Evolutionary conservation across 2,888 invertebrate species (phyloP), one percentile per base, ranked within the genome.

Genomic region (Osedax frankpressi): DNA sequence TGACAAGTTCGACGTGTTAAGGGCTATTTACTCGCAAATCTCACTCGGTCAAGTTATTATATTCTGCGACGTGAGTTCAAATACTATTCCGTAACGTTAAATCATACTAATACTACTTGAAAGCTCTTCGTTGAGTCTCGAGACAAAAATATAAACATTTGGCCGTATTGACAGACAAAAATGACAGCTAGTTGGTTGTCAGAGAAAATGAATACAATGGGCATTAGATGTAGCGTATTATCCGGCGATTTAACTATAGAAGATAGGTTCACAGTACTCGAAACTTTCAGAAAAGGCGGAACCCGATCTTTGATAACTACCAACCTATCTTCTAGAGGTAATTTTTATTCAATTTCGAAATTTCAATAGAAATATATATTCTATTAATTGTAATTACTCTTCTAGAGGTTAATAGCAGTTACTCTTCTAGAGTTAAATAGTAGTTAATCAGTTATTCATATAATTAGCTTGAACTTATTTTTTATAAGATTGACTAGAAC

Each of bases 11-110:
- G 88, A 88, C 79, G 94, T 95, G 1, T 91, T 98, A 78, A 90
- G 92, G 76, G 95, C 96, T 83, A 94, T 98, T 81, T 99, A 97
- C 87, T 93, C 94, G 68, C 91, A 92, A 25, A 91, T 97, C 73
- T 92, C 94, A 44, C 91, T 98, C 80, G 97, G 97, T 6, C 96
- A 98, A 86, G 93, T 94, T 2, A 97, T 98, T 81, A 95, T 98
- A 82, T 98, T 98, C 86, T 97, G 97, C 86, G 83, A 84, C 74
- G 84, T 84, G 77, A 80, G 82, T 79, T n/a, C n/a, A n/a, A n/a
- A n/a, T n/a, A n/a, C n/a, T n/a, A n/a, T n/a, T n/a, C n/a, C n/a
- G n/a, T n/a, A n/a, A n/a, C n/a, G n/a, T n/a, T n/a, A n/a, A n/a
- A n/a, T n/a, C n/a, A n/a, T n/a, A n/a, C n/a, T n/a, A n/a, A n/a